Evolutionary conservation across 2,888 invertebrate species (phyloP).

Genomic region (Heteromurus nitidus): DNA sequence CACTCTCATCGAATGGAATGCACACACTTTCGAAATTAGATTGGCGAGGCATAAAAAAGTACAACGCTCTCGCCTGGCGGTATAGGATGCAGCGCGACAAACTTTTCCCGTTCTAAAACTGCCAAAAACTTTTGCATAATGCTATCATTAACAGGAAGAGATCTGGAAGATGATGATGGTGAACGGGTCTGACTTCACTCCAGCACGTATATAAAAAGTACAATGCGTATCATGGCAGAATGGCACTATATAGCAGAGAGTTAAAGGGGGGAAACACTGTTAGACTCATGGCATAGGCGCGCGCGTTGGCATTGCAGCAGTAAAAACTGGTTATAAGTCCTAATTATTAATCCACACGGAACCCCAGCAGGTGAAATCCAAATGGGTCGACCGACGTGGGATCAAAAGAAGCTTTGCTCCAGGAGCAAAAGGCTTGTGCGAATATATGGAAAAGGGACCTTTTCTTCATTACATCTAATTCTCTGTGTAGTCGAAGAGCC

Average conservation of each 20-base stretch:
- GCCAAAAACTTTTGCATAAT: conserved; percentile 52
- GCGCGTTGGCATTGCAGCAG: not conserved
- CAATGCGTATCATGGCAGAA: too few relatives aligned
- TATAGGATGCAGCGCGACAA: too few relatives aligned
- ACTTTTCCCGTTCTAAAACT: too few relatives aligned
- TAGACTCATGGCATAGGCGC: not conserved
- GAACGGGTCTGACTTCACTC: not conserved
- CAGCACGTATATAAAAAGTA: too few relatives aligned
- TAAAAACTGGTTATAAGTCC: conserved; percentile 39
- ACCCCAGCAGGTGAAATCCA: conserved; percentile 61
- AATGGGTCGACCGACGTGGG: conserved; percentile 48
- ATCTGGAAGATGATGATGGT: not conserved
- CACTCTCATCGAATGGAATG: too few relatives aligned
- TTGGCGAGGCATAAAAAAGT: too few relatives aligned
- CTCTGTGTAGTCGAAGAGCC: too few relatives aligned
- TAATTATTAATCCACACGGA: conserved; percentile 69
- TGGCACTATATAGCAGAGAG: not conserved
- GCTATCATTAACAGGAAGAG: conserved; percentile 48
- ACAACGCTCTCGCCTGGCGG: too few relatives aligned
- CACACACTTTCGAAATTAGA: too few relatives aligned
- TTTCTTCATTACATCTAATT: conserved; percentile 18
- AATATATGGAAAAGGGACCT: conserved; percentile 8
- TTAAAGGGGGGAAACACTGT: too few relatives aligned
- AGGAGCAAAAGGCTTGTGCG: conserved; percentile 16
- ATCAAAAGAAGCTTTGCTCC: conserved; percentile 49